Percentiles rank a stretch among this genome's conserved stretches.
Evolutionary conservation across 2,113 vertebrate species (phyloP).

Genomic region (Octodon degus): DNA sequence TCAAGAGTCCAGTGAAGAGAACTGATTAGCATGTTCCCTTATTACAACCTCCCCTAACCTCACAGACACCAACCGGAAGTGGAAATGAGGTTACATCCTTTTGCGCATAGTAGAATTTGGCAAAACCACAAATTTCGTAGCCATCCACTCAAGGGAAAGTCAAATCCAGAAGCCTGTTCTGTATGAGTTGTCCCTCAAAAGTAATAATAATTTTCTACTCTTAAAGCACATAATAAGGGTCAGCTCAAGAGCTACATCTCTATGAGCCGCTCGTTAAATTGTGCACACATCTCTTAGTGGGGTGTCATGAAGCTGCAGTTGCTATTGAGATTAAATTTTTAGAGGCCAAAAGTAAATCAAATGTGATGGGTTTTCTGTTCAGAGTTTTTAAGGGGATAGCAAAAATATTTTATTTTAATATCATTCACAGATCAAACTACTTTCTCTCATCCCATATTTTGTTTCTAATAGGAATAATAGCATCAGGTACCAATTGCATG

Average conservation of each 20-base stretch:
- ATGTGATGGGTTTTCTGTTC: not conserved
- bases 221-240: not conserved
- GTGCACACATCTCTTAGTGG: not conserved
- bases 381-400: not conserved
- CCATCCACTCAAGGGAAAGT: not conserved
- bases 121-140: not conserved
- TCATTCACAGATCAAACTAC: not conserved
- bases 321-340: not conserved
- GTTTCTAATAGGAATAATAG: not conserved
- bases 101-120: not conserved
- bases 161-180: not conserved
- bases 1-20: not conserved
- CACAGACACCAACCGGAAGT: not conserved
- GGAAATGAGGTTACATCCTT: not conserved
- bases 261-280: not conserved
- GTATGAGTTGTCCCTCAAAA: not conserved
- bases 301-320: not conserved
- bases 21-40: not conserved
- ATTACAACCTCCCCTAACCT: not conserved
- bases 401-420: not conserved
- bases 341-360: not conserved
- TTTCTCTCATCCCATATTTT: not conserved
- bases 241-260: not conserved
- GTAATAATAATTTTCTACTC: not conserved
- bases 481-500: not conserved